Evolutionary conservation across 2,113 vertebrate genomes (phyloP).

Genomic region (Cyprinodon variegatus): DNA sequence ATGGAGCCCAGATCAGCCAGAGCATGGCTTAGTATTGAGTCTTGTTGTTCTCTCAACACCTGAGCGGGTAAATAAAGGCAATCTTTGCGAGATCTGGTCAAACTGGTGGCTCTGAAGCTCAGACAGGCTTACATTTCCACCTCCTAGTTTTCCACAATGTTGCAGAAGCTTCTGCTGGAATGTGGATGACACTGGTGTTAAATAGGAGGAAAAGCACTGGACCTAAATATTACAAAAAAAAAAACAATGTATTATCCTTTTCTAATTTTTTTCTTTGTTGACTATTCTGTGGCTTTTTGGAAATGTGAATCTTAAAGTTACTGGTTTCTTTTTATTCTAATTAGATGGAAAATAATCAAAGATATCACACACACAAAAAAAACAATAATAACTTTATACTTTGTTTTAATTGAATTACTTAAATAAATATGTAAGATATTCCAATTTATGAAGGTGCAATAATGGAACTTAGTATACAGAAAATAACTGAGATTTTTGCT

Average conservation of each 20-base stretch:
- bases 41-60: not conserved
- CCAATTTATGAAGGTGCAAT: not conserved
- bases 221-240: not conserved
- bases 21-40: not conserved
- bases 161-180: constrained; percentile 10
- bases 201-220: not conserved
- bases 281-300: too few species aligned
- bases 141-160: constrained; percentile 3
- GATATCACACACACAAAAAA: too few species aligned
- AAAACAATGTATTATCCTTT: not conserved
- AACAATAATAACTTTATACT: too few species aligned
- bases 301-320: too few species aligned
- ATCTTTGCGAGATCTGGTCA: constrained; percentile 47
- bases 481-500: not conserved
- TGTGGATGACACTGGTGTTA: not conserved
- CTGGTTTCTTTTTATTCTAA: too few species aligned
- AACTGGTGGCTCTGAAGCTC: constrained; percentile 42
- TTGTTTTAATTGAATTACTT: not conserved
- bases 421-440: not conserved
- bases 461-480: too few species aligned
- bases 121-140: constrained; percentile 19
- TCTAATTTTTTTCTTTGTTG: not conserved
- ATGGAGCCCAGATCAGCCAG: not conserved
- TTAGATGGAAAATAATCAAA: too few species aligned
- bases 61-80: constrained; percentile 17